Evolutionary conservation across 2,797 vertebrate genomes (phyloP), one percentile per base, ranked within the genome.

Genomic region (Epinephelus awoara): DNA sequence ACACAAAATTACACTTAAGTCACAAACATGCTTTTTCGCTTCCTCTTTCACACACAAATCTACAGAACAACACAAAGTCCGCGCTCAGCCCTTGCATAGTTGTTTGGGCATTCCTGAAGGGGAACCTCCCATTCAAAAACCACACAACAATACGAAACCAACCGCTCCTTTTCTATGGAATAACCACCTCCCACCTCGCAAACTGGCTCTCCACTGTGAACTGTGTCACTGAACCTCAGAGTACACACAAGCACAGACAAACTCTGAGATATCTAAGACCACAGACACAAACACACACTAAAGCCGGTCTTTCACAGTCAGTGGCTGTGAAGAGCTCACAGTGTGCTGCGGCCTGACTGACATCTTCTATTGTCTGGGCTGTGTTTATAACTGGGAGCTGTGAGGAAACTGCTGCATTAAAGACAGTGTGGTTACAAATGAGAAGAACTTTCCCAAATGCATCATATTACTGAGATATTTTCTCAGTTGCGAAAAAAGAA

Each of bases 301-400:
- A 90, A 88, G 80, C 79, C 56, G 0, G 72, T 86, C 89, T 93
- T 89, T 93, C 92, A 93, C 72, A 84, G 87, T 80, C 91, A 88
- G 72, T 77, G 81, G 83, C 75, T 92, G 87, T 91, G 91, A 91
- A 92, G 72, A 83, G 80, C 70, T 61, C 12, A 50, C 42, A 12
- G 72, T 42, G 75, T 38, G n/a, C 67, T 67, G 59, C 55, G 54
- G 72, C 79, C 64, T 67, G 78, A 79, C 77, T 79, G 85, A 87
- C 85, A 69, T 56, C 50, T 64, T 63, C 75, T 63, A 55, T 85
- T 88, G 79, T 90, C 18, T 66, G 52, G 21, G 12, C 47, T 79
- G 78, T 51, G 65, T 84, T 89, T 75, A 75, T 25, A 58, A 72
- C 75, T 58, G 67, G 49, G 21, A 81, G 52, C 54, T 68, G 49